Evolutionary conservation across 1,140 invertebrate species (phyloP).

Genomic region (Proctacanthus coquilletti): DNA sequence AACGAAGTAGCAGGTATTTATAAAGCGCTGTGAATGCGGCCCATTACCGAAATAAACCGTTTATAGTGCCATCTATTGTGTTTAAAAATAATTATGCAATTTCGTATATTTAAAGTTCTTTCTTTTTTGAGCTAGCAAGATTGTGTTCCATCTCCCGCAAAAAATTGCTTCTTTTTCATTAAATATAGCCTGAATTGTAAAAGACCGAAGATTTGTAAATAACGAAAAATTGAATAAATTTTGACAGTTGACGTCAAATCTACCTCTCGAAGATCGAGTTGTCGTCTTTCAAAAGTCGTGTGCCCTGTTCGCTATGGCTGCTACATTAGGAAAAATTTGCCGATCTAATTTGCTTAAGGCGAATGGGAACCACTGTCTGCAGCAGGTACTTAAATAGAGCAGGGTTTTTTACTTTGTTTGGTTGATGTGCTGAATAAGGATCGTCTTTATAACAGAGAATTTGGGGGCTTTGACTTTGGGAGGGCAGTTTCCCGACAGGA

Average conservation of each 20-base stretch:
- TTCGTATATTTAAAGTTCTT: too few species aligned
- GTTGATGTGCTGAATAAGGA: background rate
- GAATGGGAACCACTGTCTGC: conserved; percentile 10
- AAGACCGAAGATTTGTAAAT: background rate
- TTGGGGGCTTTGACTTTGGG: too few species aligned
- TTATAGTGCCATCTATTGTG: too few species aligned
- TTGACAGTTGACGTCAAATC: background rate
- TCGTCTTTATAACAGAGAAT: too few species aligned
- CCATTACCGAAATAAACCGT: too few species aligned
- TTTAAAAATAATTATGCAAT: too few species aligned
- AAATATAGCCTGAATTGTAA: background rate
- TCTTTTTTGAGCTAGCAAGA: too few species aligned
- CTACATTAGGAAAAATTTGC: conserved; percentile 63
- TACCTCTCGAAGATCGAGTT: background rate
- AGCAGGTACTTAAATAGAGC: conserved; percentile 5
- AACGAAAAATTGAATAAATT: background rate
- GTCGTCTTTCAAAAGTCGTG: conserved; percentile 9
- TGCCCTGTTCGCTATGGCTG: conserved; percentile 55
- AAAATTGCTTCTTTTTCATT: background rate
- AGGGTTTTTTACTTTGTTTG: too few species aligned
- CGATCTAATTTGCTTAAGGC: conserved; percentile 42
- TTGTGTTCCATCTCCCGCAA: background rate
- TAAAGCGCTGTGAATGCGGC: too few species aligned
- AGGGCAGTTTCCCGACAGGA: too few species aligned
- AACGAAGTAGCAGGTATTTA: too few species aligned